A percentile compares a stretch with the other conserved stretches of the same genome.
Conservation (phyloP, 2,113 vertebrate species). For the Oriolus oriolus region DNA sequence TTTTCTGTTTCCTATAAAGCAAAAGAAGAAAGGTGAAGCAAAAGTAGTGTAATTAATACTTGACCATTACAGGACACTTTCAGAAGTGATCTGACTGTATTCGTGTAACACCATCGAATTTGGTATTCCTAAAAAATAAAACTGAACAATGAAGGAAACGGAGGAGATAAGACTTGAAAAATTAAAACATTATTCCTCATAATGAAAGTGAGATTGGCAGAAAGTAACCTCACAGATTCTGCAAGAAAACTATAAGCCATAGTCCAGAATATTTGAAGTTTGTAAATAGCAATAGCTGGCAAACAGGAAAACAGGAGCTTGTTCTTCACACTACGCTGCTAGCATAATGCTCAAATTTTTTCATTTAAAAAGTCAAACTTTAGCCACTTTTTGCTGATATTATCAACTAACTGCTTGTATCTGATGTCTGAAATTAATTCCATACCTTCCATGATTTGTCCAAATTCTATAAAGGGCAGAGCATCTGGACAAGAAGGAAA, state of each 20-base stretch:
- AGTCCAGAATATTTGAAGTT: neutral
- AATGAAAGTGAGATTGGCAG: neutral
- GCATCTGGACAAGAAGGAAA: neutral
- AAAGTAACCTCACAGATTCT: neutral
- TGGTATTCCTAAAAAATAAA: neutral
- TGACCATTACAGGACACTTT: neutral
- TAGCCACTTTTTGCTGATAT: neutral
- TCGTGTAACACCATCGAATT: neutral
- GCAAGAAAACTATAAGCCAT: neutral
- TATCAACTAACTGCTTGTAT: neutral
- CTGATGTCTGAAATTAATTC: neutral
- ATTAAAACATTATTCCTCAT: neutral
- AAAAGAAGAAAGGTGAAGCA: slow-evolving; percentile 2
- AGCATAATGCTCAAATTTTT: neutral
- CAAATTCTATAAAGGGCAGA: neutral
- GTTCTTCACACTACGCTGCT: neutral
- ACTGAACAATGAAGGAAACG: neutral
- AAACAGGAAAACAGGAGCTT: neutral
- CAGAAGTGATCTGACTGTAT: neutral
- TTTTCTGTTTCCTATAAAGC: neutral
- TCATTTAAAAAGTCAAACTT: neutral
- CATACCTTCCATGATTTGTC: neutral
- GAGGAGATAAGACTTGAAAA: neutral
- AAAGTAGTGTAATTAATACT: neutral
- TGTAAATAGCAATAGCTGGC: neutral